phyloP scores from a whole-genome alignment of 2,797 vertebrate genomes.

The Toxotes lorentzi region DNA sequence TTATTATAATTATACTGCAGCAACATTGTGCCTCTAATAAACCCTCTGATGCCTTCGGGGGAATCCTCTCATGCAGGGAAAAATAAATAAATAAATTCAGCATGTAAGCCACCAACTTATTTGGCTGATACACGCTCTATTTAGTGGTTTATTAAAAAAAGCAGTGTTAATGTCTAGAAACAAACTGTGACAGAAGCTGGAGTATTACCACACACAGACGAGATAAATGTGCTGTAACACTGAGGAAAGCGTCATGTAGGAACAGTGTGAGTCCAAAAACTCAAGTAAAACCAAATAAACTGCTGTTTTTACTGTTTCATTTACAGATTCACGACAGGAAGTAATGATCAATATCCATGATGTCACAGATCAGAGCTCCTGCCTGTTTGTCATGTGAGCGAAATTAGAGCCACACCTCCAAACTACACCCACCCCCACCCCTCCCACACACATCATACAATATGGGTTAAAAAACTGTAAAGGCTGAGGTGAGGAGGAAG shows the following conservation, averaged over 20 bases:
- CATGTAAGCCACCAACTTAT: too few species aligned
- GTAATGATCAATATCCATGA: background rate
- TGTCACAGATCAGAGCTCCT: background rate
- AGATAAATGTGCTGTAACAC: too few species aligned
- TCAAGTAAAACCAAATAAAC: background rate
- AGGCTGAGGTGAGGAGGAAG: background rate
- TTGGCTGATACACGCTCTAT: background rate
- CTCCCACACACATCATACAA: too few species aligned
- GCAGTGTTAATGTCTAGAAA: background rate
- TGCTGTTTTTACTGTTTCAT: background rate
- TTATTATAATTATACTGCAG: slow-evolving; percentile 2
- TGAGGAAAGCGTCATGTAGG: too few species aligned
- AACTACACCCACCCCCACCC: too few species aligned
- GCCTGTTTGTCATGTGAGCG: too few species aligned
- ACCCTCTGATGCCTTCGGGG: background rate
- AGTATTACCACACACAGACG: too few species aligned
- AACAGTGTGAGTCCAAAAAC: too few species aligned
- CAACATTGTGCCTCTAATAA: background rate
- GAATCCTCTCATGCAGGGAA: too few species aligned
- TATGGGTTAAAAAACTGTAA: background rate
- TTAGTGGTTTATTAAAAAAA: background rate
- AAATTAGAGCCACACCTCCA: too few species aligned
- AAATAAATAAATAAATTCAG: too few species aligned
- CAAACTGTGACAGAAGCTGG: too few species aligned
- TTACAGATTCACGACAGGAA: background rate